Evolutionary conservation across 2,888 invertebrate genomes (phyloP).

Genomic region (Galerucella calmariensis): DNA sequence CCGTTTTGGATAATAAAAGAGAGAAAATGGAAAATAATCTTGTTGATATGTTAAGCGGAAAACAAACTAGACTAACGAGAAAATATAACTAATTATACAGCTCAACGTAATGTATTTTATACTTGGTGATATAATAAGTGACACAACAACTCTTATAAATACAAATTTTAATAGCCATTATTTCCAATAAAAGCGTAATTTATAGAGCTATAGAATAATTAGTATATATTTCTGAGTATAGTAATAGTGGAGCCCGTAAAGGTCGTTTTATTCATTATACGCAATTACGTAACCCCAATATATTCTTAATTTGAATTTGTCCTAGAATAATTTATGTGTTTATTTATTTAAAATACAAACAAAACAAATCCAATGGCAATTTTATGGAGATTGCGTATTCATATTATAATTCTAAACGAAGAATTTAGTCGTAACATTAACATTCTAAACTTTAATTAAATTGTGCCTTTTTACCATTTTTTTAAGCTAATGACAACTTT

Average conservation of each 20-base stretch:
- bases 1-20: not conserved
- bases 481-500: too few species aligned
- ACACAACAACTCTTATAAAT: not conserved
- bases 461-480: too few species aligned
- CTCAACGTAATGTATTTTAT: not conserved
- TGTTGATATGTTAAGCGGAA: not conserved
- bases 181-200: constrained; percentile 25
- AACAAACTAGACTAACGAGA: constrained; percentile 2
- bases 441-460: too few species aligned
- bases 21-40: not conserved
- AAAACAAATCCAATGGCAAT: not conserved
- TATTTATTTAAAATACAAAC: not conserved
- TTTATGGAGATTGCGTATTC: too few species aligned
- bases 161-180: constrained; percentile 1
- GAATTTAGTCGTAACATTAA: too few species aligned
- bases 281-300: constrained; percentile 4
- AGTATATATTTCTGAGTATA: constrained; percentile 16
- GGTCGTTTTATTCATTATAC: constrained; percentile 20
- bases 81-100: not conserved
- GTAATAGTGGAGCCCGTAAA: constrained; percentile 6
- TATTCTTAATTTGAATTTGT: constrained; percentile 11
- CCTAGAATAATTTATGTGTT: constrained; percentile 9
- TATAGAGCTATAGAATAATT: constrained; percentile 19
- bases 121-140: constrained; percentile 9
- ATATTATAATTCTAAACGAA: too few species aligned